Evolutionary conservation across 2,888 invertebrate species (phyloP), one percentile per base, ranked within the genome.

Genomic region (Hypolimnas misippus): DNA sequence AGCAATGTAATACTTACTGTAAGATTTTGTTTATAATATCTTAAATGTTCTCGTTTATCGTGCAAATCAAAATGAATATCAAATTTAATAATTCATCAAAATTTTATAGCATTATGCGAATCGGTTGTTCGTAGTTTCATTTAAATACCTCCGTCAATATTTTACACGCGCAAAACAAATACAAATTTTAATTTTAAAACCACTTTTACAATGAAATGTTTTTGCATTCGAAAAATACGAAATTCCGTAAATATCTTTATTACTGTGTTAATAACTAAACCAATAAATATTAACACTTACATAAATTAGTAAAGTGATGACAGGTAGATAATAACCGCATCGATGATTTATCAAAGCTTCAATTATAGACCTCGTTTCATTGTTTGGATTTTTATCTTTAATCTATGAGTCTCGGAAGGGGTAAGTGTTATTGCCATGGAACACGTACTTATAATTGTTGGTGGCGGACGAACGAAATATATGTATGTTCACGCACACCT

Each of bases 401-500:
- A 77, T 78, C 76, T 71, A 72, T 66, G 67, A 56, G 69, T 68
- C 65, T 70, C 72, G 72, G 74, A 73, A 73, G 74, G 70, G 72
- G 71, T 71, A 73, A 76, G 76, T 70, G 72, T 76, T 90, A 90
- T 89, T 87, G 86, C 82, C 79, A 75, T 76, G 73, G 72, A 86
- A 75, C 87, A 89, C 86, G 89, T 83, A 76, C 77, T 76, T 82
- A 87, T 90, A 90, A 90, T 71, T 72, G 71, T 74, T 71, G 49
- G n/a, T 29, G 29, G 75, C 82, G 87, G 89, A 87, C 76, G 81
- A 89, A 87, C 87, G 86, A 88, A 89, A 89, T 90, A 88, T 87
- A 89, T 87, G 82, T 87, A 89, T 87, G 82, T 88, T 85, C 89
- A 90, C 91, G 90, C 91, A 92, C 86, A 81, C 80, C 82, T 81